Conservation (phyloP, 2,113 vertebrate species). For the Rhinichthys klamathensis region DNA sequence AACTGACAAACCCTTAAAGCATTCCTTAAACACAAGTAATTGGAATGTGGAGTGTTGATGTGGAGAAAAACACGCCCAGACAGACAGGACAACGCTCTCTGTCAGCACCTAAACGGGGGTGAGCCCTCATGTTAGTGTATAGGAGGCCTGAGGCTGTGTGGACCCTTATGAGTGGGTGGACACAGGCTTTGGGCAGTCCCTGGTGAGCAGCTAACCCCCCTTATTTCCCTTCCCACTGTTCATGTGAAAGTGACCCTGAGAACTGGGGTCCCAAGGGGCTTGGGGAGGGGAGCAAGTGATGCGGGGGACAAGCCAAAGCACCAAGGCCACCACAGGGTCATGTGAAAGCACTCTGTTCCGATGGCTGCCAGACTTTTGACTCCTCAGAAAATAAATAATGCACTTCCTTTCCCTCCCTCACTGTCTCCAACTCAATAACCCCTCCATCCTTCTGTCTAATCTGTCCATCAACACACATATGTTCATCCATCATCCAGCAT, state of each 20-base stretch:
- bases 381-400: constrained; percentile 71
- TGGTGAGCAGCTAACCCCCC: constrained; percentile 13
- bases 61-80: constrained; percentile 7
- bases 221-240: not conserved
- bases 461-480: constrained; percentile 39
- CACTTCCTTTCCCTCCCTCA: constrained; percentile 67
- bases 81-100: not conserved
- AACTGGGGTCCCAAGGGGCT: constrained; percentile 60
- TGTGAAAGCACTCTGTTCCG: constrained; percentile 72
- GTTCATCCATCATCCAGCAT: not conserved
- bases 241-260: constrained; percentile 72
- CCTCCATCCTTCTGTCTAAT: constrained; percentile 47
- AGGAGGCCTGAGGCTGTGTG: constrained; percentile 4
- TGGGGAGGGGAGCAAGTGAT: constrained; percentile 40
- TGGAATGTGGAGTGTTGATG: constrained; percentile 17
- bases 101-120: not conserved
- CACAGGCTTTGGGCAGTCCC: constrained; percentile 46
- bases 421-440: constrained; percentile 40
- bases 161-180: constrained; percentile 59
- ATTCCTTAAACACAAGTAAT: constrained; percentile 43
- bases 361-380: constrained; percentile 68
- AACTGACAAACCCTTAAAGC: constrained; percentile 24
- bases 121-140: constrained; percentile 22
- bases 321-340: constrained; percentile 63
- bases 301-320: constrained; percentile 51